phyloP scores from a whole-genome alignment of 2,113 vertebrate species.

The Symphodus melops region DNA sequence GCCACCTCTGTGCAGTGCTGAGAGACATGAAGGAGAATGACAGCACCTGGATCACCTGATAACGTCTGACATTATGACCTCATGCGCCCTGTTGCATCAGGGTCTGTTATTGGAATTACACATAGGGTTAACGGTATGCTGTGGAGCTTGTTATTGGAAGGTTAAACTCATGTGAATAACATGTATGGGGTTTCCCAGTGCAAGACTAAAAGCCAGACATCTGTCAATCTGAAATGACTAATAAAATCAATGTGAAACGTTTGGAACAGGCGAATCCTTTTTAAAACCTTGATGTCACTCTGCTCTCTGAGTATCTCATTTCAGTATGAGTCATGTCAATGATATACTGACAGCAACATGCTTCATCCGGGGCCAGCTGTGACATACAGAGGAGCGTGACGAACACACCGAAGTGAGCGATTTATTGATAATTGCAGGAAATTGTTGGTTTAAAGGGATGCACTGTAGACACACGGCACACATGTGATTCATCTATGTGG shows the following conservation, averaged over 20 bases:
- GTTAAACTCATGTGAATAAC: slow-evolving; percentile 3
- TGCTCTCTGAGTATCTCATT: slow-evolving; percentile 16
- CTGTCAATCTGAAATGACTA: neutral
- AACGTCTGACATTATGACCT: slow-evolving; percentile 19
- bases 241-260: slow-evolving; percentile 19
- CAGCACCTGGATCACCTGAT: slow-evolving; percentile 30
- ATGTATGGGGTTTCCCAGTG: slow-evolving; percentile 6
- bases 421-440: neutral
- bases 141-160: slow-evolving; percentile 10
- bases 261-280: neutral
- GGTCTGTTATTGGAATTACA: neutral
- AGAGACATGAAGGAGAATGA: neutral
- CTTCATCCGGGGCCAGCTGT: slow-evolving; percentile 5
- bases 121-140: neutral
- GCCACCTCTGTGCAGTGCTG: slow-evolving; percentile 8
- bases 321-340: slow-evolving; percentile 34
- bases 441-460: neutral
- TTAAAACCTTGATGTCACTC: neutral
- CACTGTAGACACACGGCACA: neutral
- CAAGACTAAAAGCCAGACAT: neutral
- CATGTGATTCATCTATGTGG: slow-evolving; percentile 19
- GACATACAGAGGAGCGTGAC: neutral
- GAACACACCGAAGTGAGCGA: neutral
- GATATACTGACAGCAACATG: neutral
- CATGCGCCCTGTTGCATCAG: slow-evolving; percentile 1